These are phyloP conservation scores for Hemitrygon akajei DNA, from an alignment of 2,797 vertebrate species.

Conservation along the genomic window DNA sequence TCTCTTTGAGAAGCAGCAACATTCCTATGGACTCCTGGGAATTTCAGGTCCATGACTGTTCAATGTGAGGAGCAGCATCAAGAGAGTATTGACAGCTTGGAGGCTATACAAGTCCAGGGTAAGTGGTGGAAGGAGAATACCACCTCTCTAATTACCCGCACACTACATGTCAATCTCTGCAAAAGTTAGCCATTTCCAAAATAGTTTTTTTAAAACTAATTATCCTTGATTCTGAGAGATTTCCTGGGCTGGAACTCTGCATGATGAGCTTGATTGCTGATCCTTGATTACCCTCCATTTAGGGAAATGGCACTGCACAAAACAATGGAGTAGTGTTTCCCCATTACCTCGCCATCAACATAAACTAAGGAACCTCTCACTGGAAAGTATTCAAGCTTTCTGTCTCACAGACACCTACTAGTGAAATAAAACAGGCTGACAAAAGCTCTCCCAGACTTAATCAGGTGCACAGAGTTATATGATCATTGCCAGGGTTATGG, in stretches of 20 bases:
- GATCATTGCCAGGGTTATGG: not conserved
- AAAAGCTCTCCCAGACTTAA: not conserved
- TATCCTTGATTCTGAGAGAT: too few relatives aligned
- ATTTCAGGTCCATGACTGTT: too few relatives aligned
- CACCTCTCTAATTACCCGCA: too few relatives aligned
- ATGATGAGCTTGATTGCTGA: not conserved
- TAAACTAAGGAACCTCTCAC: not conserved
- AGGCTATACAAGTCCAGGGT: too few relatives aligned
- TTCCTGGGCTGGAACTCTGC: not conserved
- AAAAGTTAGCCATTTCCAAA: too few relatives aligned
- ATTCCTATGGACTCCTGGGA: too few relatives aligned
- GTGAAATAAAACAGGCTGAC: not conserved
- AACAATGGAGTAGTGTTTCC: not conserved
- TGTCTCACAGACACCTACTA: not conserved
- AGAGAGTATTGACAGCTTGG: too few relatives aligned
- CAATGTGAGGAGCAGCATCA: too few relatives aligned
- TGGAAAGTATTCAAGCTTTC: not conserved
- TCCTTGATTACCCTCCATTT: not conserved
- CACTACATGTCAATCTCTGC: too few relatives aligned
- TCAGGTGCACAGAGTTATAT: not conserved
- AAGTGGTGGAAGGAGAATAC: too few relatives aligned
- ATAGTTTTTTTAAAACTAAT: too few relatives aligned
- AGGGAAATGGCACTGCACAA: not conserved
- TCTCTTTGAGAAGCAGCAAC: too few relatives aligned
- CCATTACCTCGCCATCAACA: not conserved